A percentile compares a stretch with the other conserved stretches of the same genome.
These are phyloP conservation scores for Istiophorus platypterus DNA, from an alignment of 2,113 vertebrate species.

Conservation along the genomic window DNA sequence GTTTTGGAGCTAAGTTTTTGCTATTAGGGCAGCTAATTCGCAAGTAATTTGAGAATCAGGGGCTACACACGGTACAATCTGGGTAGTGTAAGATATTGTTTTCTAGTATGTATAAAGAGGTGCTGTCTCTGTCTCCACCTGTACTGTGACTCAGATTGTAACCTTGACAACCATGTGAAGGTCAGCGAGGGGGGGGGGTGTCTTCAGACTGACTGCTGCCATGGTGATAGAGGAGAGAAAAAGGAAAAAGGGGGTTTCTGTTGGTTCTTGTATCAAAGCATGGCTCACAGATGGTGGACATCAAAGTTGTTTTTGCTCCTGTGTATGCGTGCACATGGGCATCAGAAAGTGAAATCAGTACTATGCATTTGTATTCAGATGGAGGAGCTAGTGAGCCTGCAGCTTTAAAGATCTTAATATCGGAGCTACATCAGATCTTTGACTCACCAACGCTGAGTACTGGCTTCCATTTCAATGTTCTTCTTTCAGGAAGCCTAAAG, in stretches of 20 bases:
- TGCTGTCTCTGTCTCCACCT: conserved; percentile 50
- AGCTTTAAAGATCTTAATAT: neutral
- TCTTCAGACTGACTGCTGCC: conserved; percentile 62
- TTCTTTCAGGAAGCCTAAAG: neutral
- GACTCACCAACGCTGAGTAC: neutral
- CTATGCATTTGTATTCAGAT: conserved; percentile 42
- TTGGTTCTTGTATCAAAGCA: conserved; percentile 49
- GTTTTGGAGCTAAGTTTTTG: neutral
- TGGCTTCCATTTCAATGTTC: conserved; percentile 5
- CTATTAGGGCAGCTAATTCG: neutral
- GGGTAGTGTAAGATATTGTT: neutral
- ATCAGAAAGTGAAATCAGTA: conserved; percentile 19
- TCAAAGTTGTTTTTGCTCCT: conserved; percentile 60
- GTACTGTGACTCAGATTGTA: conserved; percentile 69
- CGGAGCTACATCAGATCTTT: neutral
- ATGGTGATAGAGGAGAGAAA: conserved; percentile 61
- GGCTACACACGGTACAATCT: neutral
- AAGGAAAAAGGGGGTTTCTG: conserved; percentile 32
- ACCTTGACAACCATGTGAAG: conserved; percentile 76
- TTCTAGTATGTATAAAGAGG: conserved; percentile 22
- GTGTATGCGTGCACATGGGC: conserved; percentile 16
- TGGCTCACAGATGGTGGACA: conserved; percentile 60
- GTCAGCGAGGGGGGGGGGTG: conserved; percentile 48
- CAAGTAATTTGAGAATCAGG: neutral
- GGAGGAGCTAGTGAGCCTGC: conserved; percentile 8